Base-by-base conservation (phyloP, 1,140 invertebrate genomes). In the Bombus affinis region DNA sequence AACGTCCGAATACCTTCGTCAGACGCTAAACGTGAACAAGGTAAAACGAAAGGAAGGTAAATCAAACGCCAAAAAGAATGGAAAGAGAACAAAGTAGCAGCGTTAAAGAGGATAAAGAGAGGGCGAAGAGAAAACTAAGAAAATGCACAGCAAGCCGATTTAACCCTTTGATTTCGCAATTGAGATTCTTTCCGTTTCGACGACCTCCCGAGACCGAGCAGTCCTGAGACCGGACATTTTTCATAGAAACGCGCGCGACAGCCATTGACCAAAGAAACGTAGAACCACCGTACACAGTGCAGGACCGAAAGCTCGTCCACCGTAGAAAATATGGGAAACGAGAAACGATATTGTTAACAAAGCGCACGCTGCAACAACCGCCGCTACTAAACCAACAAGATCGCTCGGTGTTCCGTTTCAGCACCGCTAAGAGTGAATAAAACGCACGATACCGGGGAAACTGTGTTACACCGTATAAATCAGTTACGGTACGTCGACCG, bases 331-430 rank as follows among this genome's bases (percentile, higher is more conserved):
- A 53, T 35, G 65, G 66, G 32, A 37, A 68, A 35, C 44, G 44
- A 5, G 15, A 28, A 70, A 35, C 78, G 78, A 80, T 66, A 80
- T 70, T n/a, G 78, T 80, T 80, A 80, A 80, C 78, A 66, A 80
- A 70, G 65, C 44, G 42, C 32, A 44, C 8, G 44, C n/a, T n/a
- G 77, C 62, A 37, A 53, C 77, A 53, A 80, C 44, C 25, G 9
- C 44, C 25, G 4, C 35, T 44, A 35, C 13, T 80, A 80, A 80
- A 70, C 66, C 65, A 80, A 70, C 78, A 80, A 80, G 78, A 80
- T 80, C 78, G 78, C 68, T 70, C 66, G 65, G 25, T 22, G 78
- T 70, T 80, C 78, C 78, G 59, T 70, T 80, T 53, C 78, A 70
- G 44, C 78, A 37, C 65, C 65, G 44, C 78, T 53, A 80, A 70